Evolutionary conservation across 2,888 invertebrate genomes (phyloP), one percentile per base, ranked within the genome.

Genomic region (Muschampia plurimacula): DNA sequence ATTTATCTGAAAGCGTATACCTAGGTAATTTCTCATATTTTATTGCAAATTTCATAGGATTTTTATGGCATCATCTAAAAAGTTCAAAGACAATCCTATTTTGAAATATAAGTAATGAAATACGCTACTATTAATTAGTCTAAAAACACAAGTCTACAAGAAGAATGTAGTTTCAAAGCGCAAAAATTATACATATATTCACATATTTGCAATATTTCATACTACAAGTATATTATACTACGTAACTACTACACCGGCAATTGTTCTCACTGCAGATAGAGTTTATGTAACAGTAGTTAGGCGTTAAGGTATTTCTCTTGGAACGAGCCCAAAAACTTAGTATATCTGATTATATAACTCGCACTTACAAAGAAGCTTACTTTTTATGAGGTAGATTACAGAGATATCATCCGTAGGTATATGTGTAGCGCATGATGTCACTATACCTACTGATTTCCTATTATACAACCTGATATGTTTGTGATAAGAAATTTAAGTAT

Each of bases 261-360:
- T 62, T 44, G 41, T 44, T 62, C 67, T 62, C 72, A 82, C 78
- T 82, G 82, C 82, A 80, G 81, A 80, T 80, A 76, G 73, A 78
- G 76, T 80, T 82, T 82, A 82, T 79, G 78, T 82, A 82, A 82
- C 81, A 75, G 22, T 69, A 72, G 74, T 74, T 67, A 66, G 70
- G 70, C 67, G 69, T 62, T 66, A 72, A 72, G 72, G 67, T 71
- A 67, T 74, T 72, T 67, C 75, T 74, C 62, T 81, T 82, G 82
- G 82, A 82, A 67, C 75, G 64, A 73, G 59, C 78, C 82, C 82
- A 82, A 82, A 78, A 79, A 72, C 64, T 72, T 74, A 67, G 70
- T 69, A 76, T 76, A 76, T 70, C 74, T 74, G 74, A 80, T 81
- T 82, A 84, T 82, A 84, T 87, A 87, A 79, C 44, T 68, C 62